Evolutionary conservation across 2,888 invertebrate genomes (phyloP).

Genomic region (Hypsopygia costalis): DNA sequence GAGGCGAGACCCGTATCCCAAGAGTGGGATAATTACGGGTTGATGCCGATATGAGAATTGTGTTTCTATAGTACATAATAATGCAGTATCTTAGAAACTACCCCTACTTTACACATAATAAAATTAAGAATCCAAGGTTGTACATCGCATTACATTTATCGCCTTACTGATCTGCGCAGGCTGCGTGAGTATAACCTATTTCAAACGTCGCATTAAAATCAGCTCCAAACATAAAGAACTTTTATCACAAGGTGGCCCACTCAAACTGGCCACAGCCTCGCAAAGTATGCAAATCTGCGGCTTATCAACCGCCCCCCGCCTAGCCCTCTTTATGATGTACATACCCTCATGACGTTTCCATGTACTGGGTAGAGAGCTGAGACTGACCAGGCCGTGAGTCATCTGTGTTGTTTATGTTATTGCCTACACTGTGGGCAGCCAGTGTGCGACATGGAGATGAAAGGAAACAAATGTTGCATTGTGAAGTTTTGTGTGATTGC

Average conservation of each 20-base stretch:
- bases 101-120: too few relatives aligned
- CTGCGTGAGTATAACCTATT: too few relatives aligned
- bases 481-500: background rate
- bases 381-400: slow-evolving; percentile 30
- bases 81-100: too few relatives aligned
- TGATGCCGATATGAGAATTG: too few relatives aligned
- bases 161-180: too few relatives aligned
- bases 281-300: slow-evolving; percentile 31
- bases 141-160: too few relatives aligned
- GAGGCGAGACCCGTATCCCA: too few relatives aligned
- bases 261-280: slow-evolving; percentile 17
- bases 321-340: slow-evolving; percentile 44
- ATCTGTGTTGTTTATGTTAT: slow-evolving; percentile 56
- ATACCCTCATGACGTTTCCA: slow-evolving; percentile 9
- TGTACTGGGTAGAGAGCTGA: background rate
- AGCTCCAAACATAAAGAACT: background rate
- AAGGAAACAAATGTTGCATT: background rate
- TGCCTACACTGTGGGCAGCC: slow-evolving; percentile 33
- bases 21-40: too few relatives aligned
- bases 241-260: background rate
- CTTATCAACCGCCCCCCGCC: slow-evolving; percentile 44
- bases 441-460: slow-evolving; percentile 16
- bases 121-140: too few relatives aligned
- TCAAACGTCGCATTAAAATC: background rate
- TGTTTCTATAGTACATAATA: too few relatives aligned